These are phyloP conservation scores for Microtus pennsylvanicus DNA, from an alignment of 2,113 vertebrate species.

Conservation along the genomic window DNA sequence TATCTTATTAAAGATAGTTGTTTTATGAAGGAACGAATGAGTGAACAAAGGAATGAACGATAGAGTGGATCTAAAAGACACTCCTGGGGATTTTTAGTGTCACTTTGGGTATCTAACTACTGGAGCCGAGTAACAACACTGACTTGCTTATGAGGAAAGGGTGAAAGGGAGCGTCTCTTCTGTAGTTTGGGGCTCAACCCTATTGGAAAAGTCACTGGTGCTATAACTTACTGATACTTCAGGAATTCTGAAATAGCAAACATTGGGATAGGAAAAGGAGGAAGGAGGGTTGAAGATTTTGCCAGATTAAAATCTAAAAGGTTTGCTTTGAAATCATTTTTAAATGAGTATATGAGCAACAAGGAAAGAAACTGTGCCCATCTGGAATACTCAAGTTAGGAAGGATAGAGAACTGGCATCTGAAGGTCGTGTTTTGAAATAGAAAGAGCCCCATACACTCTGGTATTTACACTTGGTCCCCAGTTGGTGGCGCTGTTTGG, in stretches of 20 bases:
- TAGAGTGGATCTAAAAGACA: background rate
- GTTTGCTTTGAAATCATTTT: conserved; percentile 37
- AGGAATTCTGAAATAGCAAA: conserved; percentile 46
- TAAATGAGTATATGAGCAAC: background rate
- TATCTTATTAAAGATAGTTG: background rate
- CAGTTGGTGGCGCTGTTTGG: background rate
- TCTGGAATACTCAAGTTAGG: background rate
- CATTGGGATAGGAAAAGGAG: background rate
- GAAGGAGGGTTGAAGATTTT: background rate
- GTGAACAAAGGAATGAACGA: background rate
- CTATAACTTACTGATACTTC: background rate
- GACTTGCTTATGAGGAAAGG: background rate
- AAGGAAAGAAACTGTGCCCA: background rate
- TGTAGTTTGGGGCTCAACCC: background rate
- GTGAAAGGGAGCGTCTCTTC: background rate
- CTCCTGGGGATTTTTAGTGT: background rate
- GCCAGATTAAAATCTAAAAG: background rate
- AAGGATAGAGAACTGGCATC: background rate
- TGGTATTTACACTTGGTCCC: background rate
- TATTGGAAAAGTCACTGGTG: background rate
- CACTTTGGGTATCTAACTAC: background rate
- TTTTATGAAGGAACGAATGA: conserved; percentile 1
- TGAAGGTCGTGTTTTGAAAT: background rate
- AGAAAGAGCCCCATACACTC: background rate
- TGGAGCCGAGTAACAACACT: background rate